A percentile compares a stretch with the other conserved stretches of the same genome.
Conservation (phyloP, 2,113 vertebrate genomes). For the Ranitomeya imitator region DNA sequence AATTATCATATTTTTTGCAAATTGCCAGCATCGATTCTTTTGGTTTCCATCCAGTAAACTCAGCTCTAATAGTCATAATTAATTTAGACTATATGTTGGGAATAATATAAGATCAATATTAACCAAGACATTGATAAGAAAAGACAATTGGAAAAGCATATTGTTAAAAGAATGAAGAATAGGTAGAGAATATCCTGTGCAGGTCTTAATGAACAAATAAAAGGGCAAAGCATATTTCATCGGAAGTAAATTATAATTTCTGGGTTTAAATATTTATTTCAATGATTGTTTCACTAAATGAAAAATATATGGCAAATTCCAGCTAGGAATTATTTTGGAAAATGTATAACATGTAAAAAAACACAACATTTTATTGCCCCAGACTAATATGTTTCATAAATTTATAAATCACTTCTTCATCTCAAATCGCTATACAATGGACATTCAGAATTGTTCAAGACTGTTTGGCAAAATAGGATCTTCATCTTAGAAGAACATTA, state of each 20-base stretch:
- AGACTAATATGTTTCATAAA: background rate
- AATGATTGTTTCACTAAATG: constrained; percentile 11
- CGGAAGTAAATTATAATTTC: background rate
- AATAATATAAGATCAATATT: constrained; percentile 51
- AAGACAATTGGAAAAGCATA: constrained; percentile 12
- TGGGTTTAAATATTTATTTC: background rate
- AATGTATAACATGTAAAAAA: background rate
- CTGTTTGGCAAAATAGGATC: background rate
- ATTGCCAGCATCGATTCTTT: constrained; percentile 39
- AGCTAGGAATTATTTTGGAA: background rate
- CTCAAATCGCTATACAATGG: background rate
- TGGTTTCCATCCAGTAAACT: constrained; percentile 21
- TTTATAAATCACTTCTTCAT: background rate
- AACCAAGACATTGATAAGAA: constrained; percentile 19
- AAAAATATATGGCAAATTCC: background rate
- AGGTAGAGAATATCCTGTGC: background rate
- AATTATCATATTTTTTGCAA: constrained; percentile 35
- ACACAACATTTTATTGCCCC: background rate
- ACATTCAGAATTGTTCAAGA: background rate
- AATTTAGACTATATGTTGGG: constrained; percentile 27
- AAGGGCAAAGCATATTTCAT: background rate
- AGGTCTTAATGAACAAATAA: background rate
- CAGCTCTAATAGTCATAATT: constrained; percentile 40
- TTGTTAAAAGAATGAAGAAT: constrained; percentile 13
- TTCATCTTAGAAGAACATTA: background rate